Conservation (phyloP, 2,113 vertebrate species). For the Electrona antarctica region DNA sequence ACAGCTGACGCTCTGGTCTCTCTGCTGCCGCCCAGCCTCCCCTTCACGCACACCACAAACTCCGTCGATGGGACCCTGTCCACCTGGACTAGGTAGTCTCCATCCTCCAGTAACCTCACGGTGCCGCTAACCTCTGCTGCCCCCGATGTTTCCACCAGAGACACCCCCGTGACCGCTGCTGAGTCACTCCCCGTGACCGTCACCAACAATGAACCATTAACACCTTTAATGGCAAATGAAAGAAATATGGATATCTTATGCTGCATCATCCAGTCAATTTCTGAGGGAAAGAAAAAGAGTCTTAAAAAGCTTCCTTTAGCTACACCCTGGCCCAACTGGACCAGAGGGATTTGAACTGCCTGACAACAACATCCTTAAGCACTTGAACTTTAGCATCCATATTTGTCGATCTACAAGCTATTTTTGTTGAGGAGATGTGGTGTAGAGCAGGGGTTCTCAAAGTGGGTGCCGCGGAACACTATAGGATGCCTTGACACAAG, state of each 20-base stretch:
- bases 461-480: no score
- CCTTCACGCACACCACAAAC: constrained; percentile 61
- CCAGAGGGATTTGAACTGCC: no score
- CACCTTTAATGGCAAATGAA: constrained; percentile 38
- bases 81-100: constrained; percentile 47
- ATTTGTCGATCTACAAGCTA: no score
- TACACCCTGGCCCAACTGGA: no score
- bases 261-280: no score
- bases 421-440: no score
- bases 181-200: constrained; percentile 51
- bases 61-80: constrained; percentile 40
- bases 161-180: constrained; percentile 48
- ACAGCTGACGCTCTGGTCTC: not conserved
- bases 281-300: no score
- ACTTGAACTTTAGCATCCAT: no score
- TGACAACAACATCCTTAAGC: no score
- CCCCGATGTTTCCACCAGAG: constrained; percentile 51
- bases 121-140: constrained; percentile 35
- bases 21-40: not conserved
- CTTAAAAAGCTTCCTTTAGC: no score
- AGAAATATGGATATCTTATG: not conserved
- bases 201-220: constrained; percentile 56
- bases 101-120: constrained; percentile 21
- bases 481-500: no score
- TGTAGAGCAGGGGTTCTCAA: no score